Conservation (phyloP, 1,140 invertebrate species). For the Drosophila leontia region DNA sequence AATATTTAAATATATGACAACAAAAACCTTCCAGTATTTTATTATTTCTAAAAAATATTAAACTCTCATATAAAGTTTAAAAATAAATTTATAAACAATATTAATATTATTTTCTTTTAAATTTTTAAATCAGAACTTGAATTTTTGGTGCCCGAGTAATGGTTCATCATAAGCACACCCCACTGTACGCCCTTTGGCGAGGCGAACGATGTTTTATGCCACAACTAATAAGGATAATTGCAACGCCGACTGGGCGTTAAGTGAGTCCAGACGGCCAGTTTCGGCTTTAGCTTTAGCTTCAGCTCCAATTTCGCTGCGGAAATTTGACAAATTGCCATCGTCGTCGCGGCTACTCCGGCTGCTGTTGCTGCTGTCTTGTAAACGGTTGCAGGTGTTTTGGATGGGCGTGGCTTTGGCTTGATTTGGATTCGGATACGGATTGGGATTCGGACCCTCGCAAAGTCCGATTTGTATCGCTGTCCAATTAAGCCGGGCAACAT, state of each 20-base stretch:
- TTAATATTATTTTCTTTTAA: not conserved
- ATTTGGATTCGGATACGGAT: constrained; percentile 26
- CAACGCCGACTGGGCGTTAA: constrained; percentile 68
- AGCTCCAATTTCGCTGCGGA: constrained; percentile 55
- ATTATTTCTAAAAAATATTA: not conserved
- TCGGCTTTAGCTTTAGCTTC: constrained; percentile 41
- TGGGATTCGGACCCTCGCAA: constrained; percentile 31
- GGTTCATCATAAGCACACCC: not conserved
- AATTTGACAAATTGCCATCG: constrained; percentile 81
- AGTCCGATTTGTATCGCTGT: constrained; percentile 77
- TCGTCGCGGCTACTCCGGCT: constrained; percentile 24
- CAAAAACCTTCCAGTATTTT: not conserved
- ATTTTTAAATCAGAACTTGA: no score
- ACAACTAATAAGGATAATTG: constrained; percentile 80
- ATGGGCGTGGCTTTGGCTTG: constrained; percentile 58
- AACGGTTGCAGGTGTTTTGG: constrained; percentile 80
- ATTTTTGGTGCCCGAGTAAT: not conserved
- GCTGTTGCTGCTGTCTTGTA: constrained; percentile 67
- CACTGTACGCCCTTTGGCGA: constrained; percentile 56
- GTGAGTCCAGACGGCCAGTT: constrained; percentile 46
- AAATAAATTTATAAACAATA: not conserved
- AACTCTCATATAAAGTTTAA: no score
- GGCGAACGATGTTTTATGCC: constrained; percentile 60
- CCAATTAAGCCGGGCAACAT: constrained; percentile 78
- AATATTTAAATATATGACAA: not conserved